Evolutionary conservation across 2,113 vertebrate genomes (phyloP).

Genomic region (Pampusana beccarii): DNA sequence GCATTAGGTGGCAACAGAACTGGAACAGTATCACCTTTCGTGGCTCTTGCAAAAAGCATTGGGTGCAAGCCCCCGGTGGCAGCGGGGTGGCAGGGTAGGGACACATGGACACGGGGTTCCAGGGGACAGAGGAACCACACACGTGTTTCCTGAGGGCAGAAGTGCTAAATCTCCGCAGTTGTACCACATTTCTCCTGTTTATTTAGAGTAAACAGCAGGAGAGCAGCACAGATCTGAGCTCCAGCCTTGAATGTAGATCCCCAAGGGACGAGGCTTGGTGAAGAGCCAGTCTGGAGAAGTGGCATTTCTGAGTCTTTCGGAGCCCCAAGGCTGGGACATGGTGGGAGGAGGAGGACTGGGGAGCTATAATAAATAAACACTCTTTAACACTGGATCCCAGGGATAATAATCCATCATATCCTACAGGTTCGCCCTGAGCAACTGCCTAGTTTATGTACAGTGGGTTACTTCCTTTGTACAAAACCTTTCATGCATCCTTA

Average conservation of each 20-base stretch:
- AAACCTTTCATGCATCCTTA: conserved; percentile 25
- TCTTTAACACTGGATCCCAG: neutral
- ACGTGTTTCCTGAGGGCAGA: neutral
- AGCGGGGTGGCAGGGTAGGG: neutral
- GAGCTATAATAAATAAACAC: conserved; percentile 29
- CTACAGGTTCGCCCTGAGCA: conserved; percentile 23
- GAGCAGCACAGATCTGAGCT: neutral
- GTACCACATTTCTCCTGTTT: neutral
- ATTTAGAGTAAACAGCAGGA: neutral
- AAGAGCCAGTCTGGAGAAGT: neutral
- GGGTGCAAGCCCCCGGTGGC: neutral
- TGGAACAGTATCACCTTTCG: neutral
- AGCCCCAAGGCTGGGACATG: neutral
- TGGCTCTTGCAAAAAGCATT: neutral
- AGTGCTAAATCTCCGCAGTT: neutral
- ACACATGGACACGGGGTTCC: fast-evolving
- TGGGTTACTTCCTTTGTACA: conserved; percentile 31
- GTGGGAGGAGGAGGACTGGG: neutral
- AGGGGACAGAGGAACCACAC: neutral
- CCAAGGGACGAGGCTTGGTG: fast-evolving
- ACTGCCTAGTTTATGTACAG: neutral
- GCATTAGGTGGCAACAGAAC: neutral
- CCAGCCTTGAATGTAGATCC: neutral
- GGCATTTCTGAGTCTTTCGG: neutral
- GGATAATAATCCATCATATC: conserved; percentile 47